Evolutionary conservation across 2,888 invertebrate genomes (phyloP).

Genomic region (Coremacera marginata): DNA sequence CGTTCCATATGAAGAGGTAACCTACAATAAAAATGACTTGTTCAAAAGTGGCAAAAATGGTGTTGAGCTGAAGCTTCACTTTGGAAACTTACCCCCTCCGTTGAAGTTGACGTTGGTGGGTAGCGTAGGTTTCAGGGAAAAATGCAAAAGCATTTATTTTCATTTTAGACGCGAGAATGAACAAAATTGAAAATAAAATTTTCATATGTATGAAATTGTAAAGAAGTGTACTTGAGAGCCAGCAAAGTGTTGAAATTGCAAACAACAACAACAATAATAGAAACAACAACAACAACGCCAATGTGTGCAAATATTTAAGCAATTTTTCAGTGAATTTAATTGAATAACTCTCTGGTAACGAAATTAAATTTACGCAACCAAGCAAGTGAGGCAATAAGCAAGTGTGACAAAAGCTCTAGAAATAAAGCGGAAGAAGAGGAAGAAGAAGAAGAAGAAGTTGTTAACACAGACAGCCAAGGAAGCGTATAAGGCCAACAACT

Average conservation of each 20-base stretch:
- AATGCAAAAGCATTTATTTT: constrained; percentile 33
- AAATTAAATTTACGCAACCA: background rate
- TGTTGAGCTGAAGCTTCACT: too few relatives aligned
- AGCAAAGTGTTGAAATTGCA: constrained; percentile 20
- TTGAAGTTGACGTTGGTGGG: background rate
- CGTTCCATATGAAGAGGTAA: background rate
- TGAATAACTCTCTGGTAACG: background rate
- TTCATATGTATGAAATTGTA: constrained; percentile 33
- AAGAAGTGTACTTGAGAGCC: constrained; percentile 12
- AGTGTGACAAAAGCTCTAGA: background rate
- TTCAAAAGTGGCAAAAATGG: background rate
- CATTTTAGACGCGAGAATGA: constrained; percentile 29
- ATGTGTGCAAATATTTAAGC: background rate
- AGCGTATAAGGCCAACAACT: background rate
- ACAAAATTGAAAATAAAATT: constrained; percentile 37
- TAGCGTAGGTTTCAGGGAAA: background rate
- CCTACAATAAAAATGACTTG: background rate
- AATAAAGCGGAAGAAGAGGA: background rate
- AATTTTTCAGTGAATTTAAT: constrained; percentile 16
- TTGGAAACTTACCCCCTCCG: too few relatives aligned
- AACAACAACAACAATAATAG: constrained; percentile 23
- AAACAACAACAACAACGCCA: constrained; percentile 16
- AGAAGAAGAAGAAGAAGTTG: background rate
- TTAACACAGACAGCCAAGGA: background rate
- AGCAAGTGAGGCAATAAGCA: background rate